Conservation (phyloP, 2,888 invertebrate species). For the Napeogenes sylphis region DNA sequence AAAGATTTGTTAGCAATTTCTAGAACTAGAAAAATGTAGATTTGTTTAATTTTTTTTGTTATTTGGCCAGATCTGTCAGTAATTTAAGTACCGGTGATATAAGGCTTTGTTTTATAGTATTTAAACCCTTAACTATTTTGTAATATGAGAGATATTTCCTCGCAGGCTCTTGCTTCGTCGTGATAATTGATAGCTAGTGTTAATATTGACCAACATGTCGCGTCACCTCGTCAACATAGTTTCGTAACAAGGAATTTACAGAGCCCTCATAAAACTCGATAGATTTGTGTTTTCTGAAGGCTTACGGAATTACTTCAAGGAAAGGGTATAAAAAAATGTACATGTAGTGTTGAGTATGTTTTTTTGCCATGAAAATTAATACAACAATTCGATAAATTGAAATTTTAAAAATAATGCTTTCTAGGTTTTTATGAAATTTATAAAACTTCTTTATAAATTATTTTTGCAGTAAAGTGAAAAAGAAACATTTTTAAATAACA, state of each 20-base stretch:
- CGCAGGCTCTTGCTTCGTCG: background rate
- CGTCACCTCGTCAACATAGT: conserved; percentile 11
- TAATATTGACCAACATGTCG: conserved; percentile 21
- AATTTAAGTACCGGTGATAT: background rate
- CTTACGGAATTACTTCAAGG: background rate
- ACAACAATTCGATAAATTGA: too few relatives aligned
- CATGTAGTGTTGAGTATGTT: too few relatives aligned
- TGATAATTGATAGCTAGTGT: conserved; percentile 16
- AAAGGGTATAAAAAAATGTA: too few relatives aligned
- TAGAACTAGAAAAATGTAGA: background rate
- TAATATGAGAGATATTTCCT: background rate
- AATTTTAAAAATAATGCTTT: too few relatives aligned
- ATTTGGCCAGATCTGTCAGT: background rate
- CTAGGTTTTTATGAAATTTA: too few relatives aligned
- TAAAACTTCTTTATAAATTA: too few relatives aligned
- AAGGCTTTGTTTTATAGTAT: background rate
- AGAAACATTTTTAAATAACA: too few relatives aligned
- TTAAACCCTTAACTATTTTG: background rate
- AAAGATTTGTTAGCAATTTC: background rate
- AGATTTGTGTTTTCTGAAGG: background rate
- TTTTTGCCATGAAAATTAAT: too few relatives aligned
- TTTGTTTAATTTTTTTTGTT: background rate
- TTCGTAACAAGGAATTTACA: conserved; percentile 9
- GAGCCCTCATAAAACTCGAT: conserved; percentile 10
- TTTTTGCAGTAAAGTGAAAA: too few relatives aligned